A percentile compares a stretch with the other conserved stretches of the same genome.
Evolutionary conservation across 2,797 vertebrate genomes (phyloP).

Genomic region (Nyctalus aviator): DNA sequence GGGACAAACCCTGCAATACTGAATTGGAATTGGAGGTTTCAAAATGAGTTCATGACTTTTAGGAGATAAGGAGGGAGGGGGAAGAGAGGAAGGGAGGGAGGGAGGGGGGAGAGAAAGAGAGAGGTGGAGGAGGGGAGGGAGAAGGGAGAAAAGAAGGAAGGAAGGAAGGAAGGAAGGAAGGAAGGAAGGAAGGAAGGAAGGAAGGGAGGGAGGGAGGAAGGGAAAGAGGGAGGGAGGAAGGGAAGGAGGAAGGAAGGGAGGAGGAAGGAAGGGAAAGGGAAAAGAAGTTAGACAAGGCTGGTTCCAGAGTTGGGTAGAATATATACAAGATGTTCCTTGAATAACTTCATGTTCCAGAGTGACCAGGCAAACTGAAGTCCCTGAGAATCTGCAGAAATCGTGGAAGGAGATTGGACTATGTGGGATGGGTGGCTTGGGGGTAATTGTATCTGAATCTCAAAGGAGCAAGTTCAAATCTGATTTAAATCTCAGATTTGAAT

Average conservation of each 20-base stretch:
- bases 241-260: too few species aligned
- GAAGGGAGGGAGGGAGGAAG: fast-evolving
- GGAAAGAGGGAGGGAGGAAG: fast-evolving
- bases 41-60: not conserved
- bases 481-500: not conserved
- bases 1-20: not conserved
- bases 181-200: fast-evolving
- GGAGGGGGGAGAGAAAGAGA: fast-evolving
- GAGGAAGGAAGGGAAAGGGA: not conserved
- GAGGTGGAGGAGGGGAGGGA: too few species aligned
- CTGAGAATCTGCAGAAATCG: not conserved
- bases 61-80: not conserved
- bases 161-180: not conserved
- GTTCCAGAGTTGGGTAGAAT: not conserved
- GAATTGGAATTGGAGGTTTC: not conserved
- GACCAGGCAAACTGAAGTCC: not conserved
- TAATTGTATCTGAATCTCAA: not conserved
- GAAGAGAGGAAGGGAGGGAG: fast-evolving
- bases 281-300: not conserved
- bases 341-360: not conserved
- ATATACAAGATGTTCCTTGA: not conserved
- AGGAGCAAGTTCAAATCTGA: not conserved
- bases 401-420: not conserved
- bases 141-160: too few species aligned
- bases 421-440: not conserved